phyloP scores from a whole-genome alignment of 23 tunicate genomes.

The Oikopleura vanhoeffeni region DNA sequence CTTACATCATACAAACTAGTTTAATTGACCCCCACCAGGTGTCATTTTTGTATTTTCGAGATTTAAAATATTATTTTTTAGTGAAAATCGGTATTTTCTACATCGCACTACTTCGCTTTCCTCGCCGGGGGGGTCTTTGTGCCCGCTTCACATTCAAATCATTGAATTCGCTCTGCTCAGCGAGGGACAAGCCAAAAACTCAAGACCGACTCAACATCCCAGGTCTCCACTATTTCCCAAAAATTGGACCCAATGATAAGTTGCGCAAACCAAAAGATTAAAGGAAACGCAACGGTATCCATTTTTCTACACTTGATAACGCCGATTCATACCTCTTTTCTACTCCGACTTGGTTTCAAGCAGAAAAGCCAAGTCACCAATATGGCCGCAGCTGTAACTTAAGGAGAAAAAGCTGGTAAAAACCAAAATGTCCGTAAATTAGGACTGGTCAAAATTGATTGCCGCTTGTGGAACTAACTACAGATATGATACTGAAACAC shows the following conservation, averaged over 20 bases:
- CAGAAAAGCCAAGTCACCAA: not conserved
- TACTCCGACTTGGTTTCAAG: not conserved
- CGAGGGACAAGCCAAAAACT: slow-evolving; percentile 30
- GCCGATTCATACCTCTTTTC: slow-evolving; percentile 16
- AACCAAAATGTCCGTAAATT: slow-evolving; percentile 18
- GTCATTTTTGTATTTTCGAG: no score
- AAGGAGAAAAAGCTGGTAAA: not conserved
- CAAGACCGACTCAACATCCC: slow-evolving; percentile 77
- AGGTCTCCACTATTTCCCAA: slow-evolving; percentile 21
- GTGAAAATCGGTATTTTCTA: slow-evolving; percentile 57
- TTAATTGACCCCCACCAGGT: not conserved
- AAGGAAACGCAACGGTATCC: not conserved
- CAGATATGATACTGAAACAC: slow-evolving; percentile 56
- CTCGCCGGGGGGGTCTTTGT: slow-evolving; percentile 51
- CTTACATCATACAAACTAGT: no score
- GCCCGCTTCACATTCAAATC: slow-evolving; percentile 31
- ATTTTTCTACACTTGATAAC: slow-evolving; percentile 22
- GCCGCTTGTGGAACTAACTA: slow-evolving; percentile 29
- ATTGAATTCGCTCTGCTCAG: slow-evolving; percentile 24
- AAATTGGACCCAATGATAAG: not conserved
- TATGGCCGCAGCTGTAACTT: no score
- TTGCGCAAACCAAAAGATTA: not conserved
- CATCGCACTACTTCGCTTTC: slow-evolving; percentile 64
- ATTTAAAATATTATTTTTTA: slow-evolving; percentile 27
- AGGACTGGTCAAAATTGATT: slow-evolving; percentile 14